Base-by-base conservation (phyloP, 2,113 vertebrate species). In the Macrotis lagotis region DNA sequence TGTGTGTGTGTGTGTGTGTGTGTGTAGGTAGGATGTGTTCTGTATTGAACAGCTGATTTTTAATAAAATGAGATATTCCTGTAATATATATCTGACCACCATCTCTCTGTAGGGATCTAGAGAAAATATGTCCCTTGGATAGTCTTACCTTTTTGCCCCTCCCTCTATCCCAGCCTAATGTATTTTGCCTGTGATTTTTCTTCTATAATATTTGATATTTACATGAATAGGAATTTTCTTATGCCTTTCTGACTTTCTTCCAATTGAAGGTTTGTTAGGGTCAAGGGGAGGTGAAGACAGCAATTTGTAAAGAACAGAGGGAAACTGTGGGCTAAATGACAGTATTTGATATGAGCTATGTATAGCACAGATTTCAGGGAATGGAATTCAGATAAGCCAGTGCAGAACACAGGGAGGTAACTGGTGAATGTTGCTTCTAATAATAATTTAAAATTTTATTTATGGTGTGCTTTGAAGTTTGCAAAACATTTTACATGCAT, bases 181-280 rank as follows among this genome's bases (percentile, higher is more conserved):
- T 74, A 22, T 74, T 44, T 74, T 74, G 66, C 16, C 37, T 74
- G 66, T 74, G 66, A 74, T 22, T 74, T 44, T 6, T 74, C 4
- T 44, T 37, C 37, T 74, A 74, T 22, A 37, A 22, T 44, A 74
- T 74, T 74, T 74, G 66, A n/a, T 44, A 74, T 74, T 74, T 74
- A 74, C 66, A 74, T 74, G 37, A 74, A 74, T n/a, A 74, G 66
- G 37, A 44, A 74, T 74, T 44, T 74, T 74, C 37, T 74, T 74
- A n/a, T n/a, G 66, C 66, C 66, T 74, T 44, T 9, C 37, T 74
- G 66, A 44, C 28, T 74, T 74, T 74, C 66, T 74, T 59, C 83
- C 66, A 91, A 51, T 4, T 88, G 92, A 89, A 97, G 50, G 89
- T 49, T n/a, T 88, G 0, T 48, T 50, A 89, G 74, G 22, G 95